Evolutionary conservation across 2,888 invertebrate genomes (phyloP).

Genomic region (Gerris lacustris): DNA sequence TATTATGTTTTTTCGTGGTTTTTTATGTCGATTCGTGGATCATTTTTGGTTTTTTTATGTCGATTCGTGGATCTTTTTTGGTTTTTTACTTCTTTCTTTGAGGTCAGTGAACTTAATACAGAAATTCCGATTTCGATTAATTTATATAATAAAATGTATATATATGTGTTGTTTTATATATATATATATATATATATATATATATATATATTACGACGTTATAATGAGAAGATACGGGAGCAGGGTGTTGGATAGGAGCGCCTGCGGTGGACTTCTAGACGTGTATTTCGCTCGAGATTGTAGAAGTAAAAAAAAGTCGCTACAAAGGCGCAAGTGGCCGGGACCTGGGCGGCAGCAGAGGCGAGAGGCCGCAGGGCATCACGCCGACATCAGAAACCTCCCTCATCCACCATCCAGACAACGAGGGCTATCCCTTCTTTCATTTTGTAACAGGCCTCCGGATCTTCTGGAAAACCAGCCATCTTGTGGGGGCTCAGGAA

Average conservation of each 20-base stretch:
- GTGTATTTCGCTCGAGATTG: not conserved
- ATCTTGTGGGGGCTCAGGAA: not conserved
- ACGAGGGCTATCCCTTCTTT: too few relatives aligned
- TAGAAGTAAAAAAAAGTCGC: not conserved
- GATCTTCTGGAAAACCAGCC: not conserved
- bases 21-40: too few relatives aligned
- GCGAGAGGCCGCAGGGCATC: not conserved
- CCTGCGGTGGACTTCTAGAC: not conserved
- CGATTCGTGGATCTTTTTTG: too few relatives aligned
- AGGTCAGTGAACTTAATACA: too few relatives aligned
- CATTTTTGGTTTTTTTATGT: too few relatives aligned
- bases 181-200: not conserved
- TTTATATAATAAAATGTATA: not conserved
- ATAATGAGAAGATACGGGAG: constrained; percentile 3
- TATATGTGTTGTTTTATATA: too few relatives aligned
- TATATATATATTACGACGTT: not conserved
- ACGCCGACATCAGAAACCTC: not conserved
- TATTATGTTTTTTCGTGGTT: too few relatives aligned
- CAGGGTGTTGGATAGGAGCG: not conserved
- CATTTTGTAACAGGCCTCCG: too few relatives aligned
- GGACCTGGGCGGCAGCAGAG: not conserved
- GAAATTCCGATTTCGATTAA: not conserved
- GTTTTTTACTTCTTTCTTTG: too few relatives aligned
- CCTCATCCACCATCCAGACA: not conserved
- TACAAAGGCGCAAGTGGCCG: not conserved